Conservation (phyloP, 1,140 invertebrate species). For the Panagrolaimus sp. region DNA sequence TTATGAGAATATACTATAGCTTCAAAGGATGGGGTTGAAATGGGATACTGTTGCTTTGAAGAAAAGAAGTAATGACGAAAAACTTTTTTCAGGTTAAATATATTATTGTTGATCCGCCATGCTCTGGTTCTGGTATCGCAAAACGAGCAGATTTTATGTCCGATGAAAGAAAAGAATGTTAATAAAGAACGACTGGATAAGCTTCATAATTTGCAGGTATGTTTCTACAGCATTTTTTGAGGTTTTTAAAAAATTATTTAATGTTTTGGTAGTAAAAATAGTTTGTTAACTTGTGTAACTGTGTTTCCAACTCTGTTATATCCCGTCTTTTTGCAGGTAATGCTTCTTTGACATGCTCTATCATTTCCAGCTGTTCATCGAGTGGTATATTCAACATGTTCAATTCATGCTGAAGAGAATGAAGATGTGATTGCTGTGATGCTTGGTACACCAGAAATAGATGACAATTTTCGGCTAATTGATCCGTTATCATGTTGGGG, state of each 20-base stretch:
- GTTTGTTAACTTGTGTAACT: too few relatives aligned
- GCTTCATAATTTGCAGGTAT: conserved; percentile 72
- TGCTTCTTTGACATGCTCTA: conserved; percentile 77
- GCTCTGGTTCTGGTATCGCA: conserved; percentile 78
- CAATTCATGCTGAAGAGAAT: conserved; percentile 80
- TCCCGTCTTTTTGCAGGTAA: conserved; percentile 59
- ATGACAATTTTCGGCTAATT: conserved; percentile 41
- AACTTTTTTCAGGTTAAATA: conserved; percentile 73
- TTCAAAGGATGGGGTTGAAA: too few relatives aligned
- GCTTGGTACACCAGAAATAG: conserved; percentile 43
- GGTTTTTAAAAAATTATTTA: too few relatives aligned
- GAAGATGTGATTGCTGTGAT: conserved; percentile 73
- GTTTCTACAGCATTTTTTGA: conserved; percentile 34
- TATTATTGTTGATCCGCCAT: conserved; percentile 87
- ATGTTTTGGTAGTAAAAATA: too few relatives aligned
- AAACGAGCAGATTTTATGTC: conserved; percentile 62
- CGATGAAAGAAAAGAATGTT: conserved; percentile 25
- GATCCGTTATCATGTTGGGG: conserved; percentile 57
- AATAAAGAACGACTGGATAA: conserved; percentile 64
- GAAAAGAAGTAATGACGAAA: not conserved
- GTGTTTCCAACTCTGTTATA: too few relatives aligned
- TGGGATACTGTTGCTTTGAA: too few relatives aligned
- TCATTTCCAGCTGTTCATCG: conserved; percentile 75
- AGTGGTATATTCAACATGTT: conserved; percentile 91
- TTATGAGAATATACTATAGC: conserved; percentile 53